phyloP scores from a whole-genome alignment of 2,113 vertebrate genomes.

The Romanogobio albipinnatus region DNA sequence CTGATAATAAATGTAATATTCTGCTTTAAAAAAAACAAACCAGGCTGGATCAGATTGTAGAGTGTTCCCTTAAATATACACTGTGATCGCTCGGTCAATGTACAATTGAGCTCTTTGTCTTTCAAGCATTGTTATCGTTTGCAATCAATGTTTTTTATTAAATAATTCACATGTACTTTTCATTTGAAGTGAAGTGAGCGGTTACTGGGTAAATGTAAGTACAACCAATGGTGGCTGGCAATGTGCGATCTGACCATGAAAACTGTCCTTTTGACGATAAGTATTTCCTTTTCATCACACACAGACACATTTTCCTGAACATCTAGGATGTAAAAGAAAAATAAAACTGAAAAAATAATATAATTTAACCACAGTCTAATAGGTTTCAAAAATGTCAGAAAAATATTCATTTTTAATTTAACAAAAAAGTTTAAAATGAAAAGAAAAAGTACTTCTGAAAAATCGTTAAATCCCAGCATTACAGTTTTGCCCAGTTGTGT shows the following conservation, averaged over 20 bases:
- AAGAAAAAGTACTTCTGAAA: background rate
- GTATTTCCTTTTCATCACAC: background rate
- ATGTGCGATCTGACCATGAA: background rate
- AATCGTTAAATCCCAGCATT: background rate
- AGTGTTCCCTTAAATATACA: background rate
- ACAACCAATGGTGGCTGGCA: background rate
- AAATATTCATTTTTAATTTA: no score
- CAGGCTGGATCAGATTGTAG: background rate
- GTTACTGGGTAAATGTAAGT: background rate
- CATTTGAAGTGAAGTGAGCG: background rate
- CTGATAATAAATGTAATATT: slow-evolving; percentile 32
- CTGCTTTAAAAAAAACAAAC: background rate
- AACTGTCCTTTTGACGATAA: background rate
- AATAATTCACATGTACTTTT: background rate
- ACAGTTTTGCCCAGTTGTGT: background rate
- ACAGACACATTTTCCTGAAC: background rate
- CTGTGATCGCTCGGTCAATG: no score
- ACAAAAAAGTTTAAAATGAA: no score
- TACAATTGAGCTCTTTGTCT: background rate
- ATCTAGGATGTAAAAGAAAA: background rate
- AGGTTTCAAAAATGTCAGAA: background rate
- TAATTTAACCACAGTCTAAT: background rate
- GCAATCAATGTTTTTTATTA: slow-evolving; percentile 8
- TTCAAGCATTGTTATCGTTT: background rate
- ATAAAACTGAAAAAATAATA: background rate